Conservation (phyloP, 2,888 invertebrate species). For the Acheta domesticus region DNA sequence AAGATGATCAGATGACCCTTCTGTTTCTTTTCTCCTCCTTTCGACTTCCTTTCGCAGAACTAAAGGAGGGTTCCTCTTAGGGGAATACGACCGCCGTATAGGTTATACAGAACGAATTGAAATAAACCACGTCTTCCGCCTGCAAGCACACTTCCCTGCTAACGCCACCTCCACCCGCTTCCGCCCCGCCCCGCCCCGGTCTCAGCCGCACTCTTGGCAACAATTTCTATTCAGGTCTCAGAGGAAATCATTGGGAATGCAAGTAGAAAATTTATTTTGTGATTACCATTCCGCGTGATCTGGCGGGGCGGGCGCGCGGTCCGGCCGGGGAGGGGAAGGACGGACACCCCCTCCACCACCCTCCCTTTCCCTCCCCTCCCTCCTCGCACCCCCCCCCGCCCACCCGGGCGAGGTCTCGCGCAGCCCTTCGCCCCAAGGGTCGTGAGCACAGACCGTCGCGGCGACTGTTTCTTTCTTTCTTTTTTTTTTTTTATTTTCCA, state of each 20-base stretch:
- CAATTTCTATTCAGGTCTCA: conserved; percentile 53
- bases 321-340: not conserved
- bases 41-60: not conserved
- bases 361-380: not conserved
- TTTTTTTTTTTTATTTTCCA: not conserved
- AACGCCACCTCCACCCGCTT: conserved; percentile 19
- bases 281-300: conserved; percentile 39
- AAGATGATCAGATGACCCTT: conserved; percentile 9
- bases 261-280: conserved; percentile 62
- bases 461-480: too few species aligned
- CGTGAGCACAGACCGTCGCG: too few species aligned
- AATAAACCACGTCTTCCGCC: conserved; percentile 34
- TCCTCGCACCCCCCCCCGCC: conserved; percentile 5
- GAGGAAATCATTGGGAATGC: conserved; percentile 76
- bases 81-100: not conserved
- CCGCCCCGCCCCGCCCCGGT: not conserved
- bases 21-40: not conserved
- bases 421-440: too few species aligned
- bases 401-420: not conserved
- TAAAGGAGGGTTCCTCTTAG: not conserved
- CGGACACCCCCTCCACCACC: not conserved
- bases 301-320: conserved; percentile 21
- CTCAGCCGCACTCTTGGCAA: conserved; percentile 32
- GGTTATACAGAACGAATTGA: conserved; percentile 32
- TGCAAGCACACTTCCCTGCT: not conserved